Evolutionary conservation across 2,888 invertebrate genomes (phyloP).

Genomic region (Cremastinae sp.): DNA sequence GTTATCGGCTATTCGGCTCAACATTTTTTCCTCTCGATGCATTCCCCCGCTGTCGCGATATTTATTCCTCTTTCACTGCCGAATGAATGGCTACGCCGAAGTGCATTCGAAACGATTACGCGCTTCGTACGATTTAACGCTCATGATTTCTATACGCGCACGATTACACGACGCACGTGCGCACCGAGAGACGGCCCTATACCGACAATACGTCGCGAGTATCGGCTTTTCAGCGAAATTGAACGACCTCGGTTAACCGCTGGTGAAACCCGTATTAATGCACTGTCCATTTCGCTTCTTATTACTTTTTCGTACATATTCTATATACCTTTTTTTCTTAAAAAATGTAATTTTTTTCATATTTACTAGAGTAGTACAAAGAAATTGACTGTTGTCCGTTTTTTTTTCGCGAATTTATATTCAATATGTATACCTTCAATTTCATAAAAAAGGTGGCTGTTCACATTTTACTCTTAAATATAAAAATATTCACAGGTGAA

Average conservation of each 20-base stretch:
- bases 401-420: no score
- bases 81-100: conserved; percentile 23
- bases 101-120: conserved; percentile 47
- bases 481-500: no score
- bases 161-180: conserved; percentile 20
- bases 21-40: background rate
- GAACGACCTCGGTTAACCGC: conserved; percentile 49
- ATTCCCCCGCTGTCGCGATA: background rate
- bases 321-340: background rate
- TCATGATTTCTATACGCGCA: conserved; percentile 10
- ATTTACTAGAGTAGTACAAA: no score
- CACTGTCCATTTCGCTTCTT: conserved; percentile 12
- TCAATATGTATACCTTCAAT: no score
- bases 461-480: no score
- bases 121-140: conserved; percentile 33
- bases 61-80: background rate
- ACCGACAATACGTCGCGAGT: conserved; percentile 30
- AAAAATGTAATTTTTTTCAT: no score
- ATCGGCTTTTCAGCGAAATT: conserved; percentile 45
- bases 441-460: no score
- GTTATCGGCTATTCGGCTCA: conserved; percentile 4
- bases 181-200: background rate
- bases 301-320: background rate
- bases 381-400: no score
- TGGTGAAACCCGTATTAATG: conserved; percentile 8